Evolutionary conservation across 2,888 invertebrate species (phyloP), one percentile per base, ranked within the genome.

Genomic region (Ophion slaviceki): DNA sequence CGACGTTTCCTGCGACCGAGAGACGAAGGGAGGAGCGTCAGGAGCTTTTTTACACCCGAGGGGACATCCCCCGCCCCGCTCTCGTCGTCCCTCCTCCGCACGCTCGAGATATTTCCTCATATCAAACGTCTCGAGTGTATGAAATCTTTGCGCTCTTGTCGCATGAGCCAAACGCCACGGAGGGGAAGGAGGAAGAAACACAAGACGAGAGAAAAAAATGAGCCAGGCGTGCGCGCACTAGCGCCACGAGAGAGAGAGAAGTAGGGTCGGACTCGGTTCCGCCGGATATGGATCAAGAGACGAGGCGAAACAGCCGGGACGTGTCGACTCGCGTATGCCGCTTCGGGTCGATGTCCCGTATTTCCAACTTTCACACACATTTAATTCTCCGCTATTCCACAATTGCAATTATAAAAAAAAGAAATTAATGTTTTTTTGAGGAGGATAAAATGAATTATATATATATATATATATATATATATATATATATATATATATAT

Each of bases 201-300:
- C n/a, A 71, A 70, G 45, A 77, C 36, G 45, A 64, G 40, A n/a
- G n/a, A 40, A 70, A 82, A 71, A 68, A 75, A 62, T 14, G 77
- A 75, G 77, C 47, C 61, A 32, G 61, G 59, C 62, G 53, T 20
- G 53, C 32, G 32, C 53, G 53, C 40, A 5, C 8, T 40, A 36
- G 24, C n/a, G 53, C 47, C 61, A 45, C 40, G 64, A 61, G 20
- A 40, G 77, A 40, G 57, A 62, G 59, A 70, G 77, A 32, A 45
- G 80, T 40, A 8, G 40, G 72, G 81, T 68, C 61, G 40, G 40
- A 67, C 32, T 64, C 84, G 64, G 86, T 88, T 89, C 88, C 87
- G 87, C 82, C 89, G 88, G 89, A 88, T 85, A 86, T 80, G 83
- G 64, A 45, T 57, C 71, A 68, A 70, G 28, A 67, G 83, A 79